A percentile compares a stretch with the other conserved stretches of the same genome.
Conservation (phyloP, 35 echinoderm and acorn worm species). For the Hemicentrotus pulcherrimus region DNA sequence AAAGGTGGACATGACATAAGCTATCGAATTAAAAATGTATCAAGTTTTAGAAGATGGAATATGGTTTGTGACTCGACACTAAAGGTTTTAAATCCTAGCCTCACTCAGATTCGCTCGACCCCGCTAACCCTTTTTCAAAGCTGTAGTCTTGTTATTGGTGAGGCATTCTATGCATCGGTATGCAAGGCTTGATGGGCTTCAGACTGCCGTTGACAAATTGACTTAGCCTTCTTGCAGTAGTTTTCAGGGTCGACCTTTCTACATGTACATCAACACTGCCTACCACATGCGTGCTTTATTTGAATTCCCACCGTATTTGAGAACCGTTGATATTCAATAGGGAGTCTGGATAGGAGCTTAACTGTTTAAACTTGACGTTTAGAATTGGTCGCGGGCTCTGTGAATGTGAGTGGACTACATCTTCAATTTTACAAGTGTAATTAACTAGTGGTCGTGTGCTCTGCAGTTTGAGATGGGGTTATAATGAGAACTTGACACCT, state of each 20-base stretch:
- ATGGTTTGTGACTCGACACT: not conserved
- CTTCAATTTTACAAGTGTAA: not conserved
- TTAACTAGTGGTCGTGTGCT: not conserved
- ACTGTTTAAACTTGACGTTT: constrained; percentile 19
- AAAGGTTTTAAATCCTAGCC: not conserved
- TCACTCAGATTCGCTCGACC: not conserved
- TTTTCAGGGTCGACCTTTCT: not conserved
- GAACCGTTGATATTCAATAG: not conserved
- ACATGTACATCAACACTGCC: not conserved
- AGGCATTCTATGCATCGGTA: not conserved
- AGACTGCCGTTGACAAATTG: not conserved
- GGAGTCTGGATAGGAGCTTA: not conserved
- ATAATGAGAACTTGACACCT: not conserved
- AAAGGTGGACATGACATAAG: not conserved
- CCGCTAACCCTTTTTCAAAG: not conserved
- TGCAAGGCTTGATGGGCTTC: not conserved
- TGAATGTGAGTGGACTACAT: not conserved
- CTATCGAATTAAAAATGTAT: not conserved
- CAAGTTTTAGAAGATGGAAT: not conserved
- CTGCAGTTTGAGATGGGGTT: not conserved
- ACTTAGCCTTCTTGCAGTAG: not conserved
- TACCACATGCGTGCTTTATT: not conserved
- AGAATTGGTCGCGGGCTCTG: not conserved
- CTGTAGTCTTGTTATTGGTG: not conserved
- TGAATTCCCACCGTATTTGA: not conserved